phyloP scores from a whole-genome alignment of 2,797 vertebrate genomes.

The Halcyon smyrnensis region DNA sequence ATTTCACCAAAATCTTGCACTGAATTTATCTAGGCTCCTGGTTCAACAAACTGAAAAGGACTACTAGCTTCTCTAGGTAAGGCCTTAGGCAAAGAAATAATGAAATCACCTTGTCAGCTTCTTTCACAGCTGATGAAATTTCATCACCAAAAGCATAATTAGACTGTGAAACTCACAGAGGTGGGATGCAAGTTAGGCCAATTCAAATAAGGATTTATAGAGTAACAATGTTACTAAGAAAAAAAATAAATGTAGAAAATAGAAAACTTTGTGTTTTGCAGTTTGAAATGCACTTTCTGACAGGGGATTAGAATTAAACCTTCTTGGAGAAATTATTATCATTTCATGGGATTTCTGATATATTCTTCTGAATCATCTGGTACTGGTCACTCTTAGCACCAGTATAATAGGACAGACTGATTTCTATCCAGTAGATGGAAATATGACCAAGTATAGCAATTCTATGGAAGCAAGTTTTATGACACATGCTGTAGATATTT shows the following conservation, averaged over 20 bases:
- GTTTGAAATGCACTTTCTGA: neutral
- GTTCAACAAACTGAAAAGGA: neutral
- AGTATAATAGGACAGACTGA: neutral
- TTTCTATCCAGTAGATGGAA: neutral
- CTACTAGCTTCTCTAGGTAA: neutral
- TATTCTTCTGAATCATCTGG: neutral
- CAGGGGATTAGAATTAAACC: neutral
- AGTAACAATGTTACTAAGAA: neutral
- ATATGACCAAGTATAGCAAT: neutral
- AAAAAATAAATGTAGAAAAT: neutral
- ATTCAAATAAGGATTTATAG: neutral
- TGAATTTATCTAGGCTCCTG: neutral
- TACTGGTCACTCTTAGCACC: neutral
- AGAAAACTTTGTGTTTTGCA: neutral
- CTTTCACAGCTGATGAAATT: neutral
- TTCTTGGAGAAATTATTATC: neutral
- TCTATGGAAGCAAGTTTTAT: neutral
- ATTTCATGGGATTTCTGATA: neutral
- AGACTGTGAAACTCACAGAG: neutral
- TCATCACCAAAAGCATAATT: constrained; percentile 2
- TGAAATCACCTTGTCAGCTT: neutral
- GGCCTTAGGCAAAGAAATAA: constrained; percentile 5
- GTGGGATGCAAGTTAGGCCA: neutral
- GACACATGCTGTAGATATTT: neutral
- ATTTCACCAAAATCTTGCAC: neutral